These are phyloP conservation scores for Rhinolophus ferrumequinum DNA, from an alignment of 2,113 vertebrate species.

Conservation along the genomic window DNA sequence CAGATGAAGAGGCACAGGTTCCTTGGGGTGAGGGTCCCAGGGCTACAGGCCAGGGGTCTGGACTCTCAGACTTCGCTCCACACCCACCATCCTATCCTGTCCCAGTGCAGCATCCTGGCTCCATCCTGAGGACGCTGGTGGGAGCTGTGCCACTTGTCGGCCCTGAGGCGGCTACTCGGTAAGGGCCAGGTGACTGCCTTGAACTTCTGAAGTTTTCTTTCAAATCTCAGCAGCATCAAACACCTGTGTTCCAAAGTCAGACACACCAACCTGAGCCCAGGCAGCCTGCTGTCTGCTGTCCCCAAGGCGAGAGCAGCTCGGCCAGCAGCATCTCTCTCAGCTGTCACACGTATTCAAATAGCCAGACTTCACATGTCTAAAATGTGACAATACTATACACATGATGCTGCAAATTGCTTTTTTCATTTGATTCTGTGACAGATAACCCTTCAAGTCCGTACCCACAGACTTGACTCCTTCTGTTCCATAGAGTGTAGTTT, in stretches of 20 bases:
- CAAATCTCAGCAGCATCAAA: background rate
- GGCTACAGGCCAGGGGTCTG: rapidly evolving
- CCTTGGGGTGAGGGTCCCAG: background rate
- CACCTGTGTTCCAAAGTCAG: background rate
- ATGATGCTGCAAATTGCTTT: background rate
- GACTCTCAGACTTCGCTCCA: background rate
- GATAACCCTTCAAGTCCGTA: background rate
- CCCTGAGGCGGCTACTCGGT: background rate
- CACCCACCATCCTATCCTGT: background rate
- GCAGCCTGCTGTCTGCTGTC: background rate
- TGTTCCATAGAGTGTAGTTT: rapidly evolving
- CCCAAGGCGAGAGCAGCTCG: rapidly evolving
- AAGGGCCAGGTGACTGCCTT: background rate
- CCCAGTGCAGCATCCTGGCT: background rate
- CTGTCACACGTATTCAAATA: rapidly evolving
- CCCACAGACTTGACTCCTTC: background rate
- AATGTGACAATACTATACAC: background rate
- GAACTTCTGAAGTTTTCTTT: background rate
- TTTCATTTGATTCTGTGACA: background rate
- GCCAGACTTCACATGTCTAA: background rate
- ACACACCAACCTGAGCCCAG: rapidly evolving
- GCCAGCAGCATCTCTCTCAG: background rate
- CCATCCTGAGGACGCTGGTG: background rate
- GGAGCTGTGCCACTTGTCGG: rapidly evolving
- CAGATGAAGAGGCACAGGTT: background rate